Evolutionary conservation across 2,888 invertebrate genomes (phyloP).

Genomic region (Phoenoteleia sp.): DNA sequence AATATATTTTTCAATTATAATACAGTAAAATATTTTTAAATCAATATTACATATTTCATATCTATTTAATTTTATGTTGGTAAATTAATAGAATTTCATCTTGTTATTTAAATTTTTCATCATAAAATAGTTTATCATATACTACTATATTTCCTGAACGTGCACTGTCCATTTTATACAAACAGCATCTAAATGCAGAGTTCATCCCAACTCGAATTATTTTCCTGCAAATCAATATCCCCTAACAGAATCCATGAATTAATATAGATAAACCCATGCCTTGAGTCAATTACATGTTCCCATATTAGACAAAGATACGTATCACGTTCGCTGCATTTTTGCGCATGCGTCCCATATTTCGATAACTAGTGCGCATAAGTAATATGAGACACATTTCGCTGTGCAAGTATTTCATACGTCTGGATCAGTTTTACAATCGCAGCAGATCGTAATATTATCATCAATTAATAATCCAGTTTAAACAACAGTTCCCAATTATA

Average conservation of each 20-base stretch:
- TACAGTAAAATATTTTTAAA: no score
- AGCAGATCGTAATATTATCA: constrained; percentile 44
- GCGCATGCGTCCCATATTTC: constrained; percentile 50
- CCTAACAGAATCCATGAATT: constrained; percentile 44
- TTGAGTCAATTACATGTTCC: constrained; percentile 37
- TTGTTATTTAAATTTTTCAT: no score
- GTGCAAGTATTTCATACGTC: constrained; percentile 48
- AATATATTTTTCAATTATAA: no score
- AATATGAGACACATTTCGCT: constrained; percentile 56
- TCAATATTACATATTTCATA: no score
- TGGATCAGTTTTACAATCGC: constrained; percentile 49
- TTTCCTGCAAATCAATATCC: constrained; percentile 43
- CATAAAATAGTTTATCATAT: no score
- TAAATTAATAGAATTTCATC: no score
- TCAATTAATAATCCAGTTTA: constrained; percentile 27
- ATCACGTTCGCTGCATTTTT: constrained; percentile 43
- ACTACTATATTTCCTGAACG: no score
- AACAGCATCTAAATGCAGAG: not conserved
- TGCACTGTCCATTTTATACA: not conserved
- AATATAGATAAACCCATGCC: constrained; percentile 33
- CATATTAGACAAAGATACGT: constrained; percentile 46
- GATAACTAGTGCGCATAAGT: constrained; percentile 54
- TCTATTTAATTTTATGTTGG: no score
- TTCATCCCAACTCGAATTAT: constrained; percentile 3
- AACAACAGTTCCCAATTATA: not conserved